A percentile compares a stretch with the other conserved stretches of the same genome.
phyloP scores from a whole-genome alignment of 2,888 invertebrate genomes.

The Cantharis nigra region DNA sequence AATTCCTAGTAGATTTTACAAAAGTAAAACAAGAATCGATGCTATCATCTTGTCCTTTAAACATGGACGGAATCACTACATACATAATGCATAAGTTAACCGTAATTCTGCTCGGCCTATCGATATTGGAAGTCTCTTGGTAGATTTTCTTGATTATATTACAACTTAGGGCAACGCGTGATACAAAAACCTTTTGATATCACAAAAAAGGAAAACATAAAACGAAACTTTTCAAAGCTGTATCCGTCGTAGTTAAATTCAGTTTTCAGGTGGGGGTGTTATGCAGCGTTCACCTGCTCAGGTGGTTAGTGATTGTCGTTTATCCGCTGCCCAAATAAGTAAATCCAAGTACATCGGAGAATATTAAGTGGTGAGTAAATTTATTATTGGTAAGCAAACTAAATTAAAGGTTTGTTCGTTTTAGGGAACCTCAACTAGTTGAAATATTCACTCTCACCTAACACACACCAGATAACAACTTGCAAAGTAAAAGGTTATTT shows the following conservation, averaged over 20 bases:
- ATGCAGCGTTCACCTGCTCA: not conserved
- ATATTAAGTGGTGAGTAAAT: not conserved
- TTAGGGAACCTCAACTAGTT: not conserved
- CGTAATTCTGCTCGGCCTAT: constrained; percentile 5
- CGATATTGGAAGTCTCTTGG: constrained; percentile 9
- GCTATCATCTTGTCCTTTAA: constrained; percentile 28
- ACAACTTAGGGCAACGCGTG: not conserved
- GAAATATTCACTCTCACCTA: not conserved
- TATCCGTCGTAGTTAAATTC: not conserved
- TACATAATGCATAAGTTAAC: constrained; percentile 23
- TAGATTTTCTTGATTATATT: constrained; percentile 6
- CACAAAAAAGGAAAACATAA: not conserved
- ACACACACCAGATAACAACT: not conserved
- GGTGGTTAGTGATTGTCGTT: constrained; percentile 7
- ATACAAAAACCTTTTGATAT: constrained; percentile 8
- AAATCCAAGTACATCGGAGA: not conserved
- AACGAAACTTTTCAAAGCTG: not conserved
- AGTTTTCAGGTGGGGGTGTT: not conserved
- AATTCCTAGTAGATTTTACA: constrained; percentile 12
- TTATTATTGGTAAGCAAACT: not conserved
- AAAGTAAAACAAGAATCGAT: constrained; percentile 10
- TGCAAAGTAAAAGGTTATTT: not conserved
- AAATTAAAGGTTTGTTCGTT: not conserved
- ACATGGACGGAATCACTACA: constrained; percentile 20
- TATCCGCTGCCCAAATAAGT: constrained; percentile 8